These are phyloP conservation scores for Pimephales promelas DNA, from an alignment of 2,113 vertebrate genomes.

Conservation along the genomic window DNA sequence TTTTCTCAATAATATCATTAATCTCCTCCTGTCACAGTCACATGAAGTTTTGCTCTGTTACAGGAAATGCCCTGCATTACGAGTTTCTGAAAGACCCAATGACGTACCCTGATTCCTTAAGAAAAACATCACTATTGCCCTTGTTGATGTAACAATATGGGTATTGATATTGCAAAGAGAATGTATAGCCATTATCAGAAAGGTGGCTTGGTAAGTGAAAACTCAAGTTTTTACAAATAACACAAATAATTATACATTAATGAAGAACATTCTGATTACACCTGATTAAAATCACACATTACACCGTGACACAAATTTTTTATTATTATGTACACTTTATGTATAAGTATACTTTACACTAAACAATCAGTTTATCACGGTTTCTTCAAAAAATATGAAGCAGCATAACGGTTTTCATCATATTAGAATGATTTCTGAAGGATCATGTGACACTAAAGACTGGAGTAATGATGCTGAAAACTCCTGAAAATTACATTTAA, in stretches of 20 bases:
- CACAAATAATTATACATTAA: neutral
- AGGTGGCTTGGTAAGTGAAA: neutral
- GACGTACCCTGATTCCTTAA: neutral
- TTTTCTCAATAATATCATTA: neutral
- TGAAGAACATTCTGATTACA: neutral
- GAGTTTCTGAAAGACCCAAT: neutral
- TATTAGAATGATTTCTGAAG: neutral
- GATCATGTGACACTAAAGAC: neutral
- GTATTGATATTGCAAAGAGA: neutral
- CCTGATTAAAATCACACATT: neutral
- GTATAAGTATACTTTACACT: too few species aligned
- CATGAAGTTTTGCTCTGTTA: conserved; percentile 25
- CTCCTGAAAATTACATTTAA: neutral
- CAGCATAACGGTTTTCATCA: neutral
- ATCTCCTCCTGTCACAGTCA: conserved; percentile 28
- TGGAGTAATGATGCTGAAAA: neutral
- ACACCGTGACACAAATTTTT: too few species aligned
- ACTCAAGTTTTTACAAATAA: neutral
- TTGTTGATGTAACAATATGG: too few species aligned
- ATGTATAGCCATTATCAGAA: neutral
- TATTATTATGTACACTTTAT: too few species aligned
- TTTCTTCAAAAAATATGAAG: neutral
- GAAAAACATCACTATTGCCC: neutral
- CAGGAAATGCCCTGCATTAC: too few species aligned
- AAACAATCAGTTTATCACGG: neutral